Evolutionary conservation across 64 coral and sea anemone genomes (phyloP), one percentile per base, ranked within the genome.

Genomic region (Stylophora pistillata): DNA sequence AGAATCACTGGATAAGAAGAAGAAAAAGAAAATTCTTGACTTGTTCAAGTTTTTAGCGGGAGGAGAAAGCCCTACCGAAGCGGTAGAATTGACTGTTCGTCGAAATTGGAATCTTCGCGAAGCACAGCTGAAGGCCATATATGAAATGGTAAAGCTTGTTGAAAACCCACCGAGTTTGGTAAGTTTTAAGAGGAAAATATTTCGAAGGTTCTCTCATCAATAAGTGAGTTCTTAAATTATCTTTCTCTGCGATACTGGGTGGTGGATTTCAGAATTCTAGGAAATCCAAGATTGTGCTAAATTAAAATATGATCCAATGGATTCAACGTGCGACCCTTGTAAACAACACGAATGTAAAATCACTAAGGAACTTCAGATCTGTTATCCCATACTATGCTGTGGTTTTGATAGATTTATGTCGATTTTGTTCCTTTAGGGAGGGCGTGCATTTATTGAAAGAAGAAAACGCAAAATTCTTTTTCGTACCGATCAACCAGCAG

Each of bases 21-120:
- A 62, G 56, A 85, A 85, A 57, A 84, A 29, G 64, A 85, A 91
- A 72, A 26, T 82, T 60, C 70, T 73, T 16, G 59, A 23, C 21
- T 73, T 91, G 10, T 94, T 94, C 31, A 62, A 83, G 69, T 94
- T 76, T 77, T 71, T 94, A 70, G 59, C 69, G 27, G 92, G 92
- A 10, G 86, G 72, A 18, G 92, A 94, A n/a, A 88, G 92, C 32
- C 92, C 92, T 7, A 61, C 89, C n/a, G 92, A 94, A 89, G 92
- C 92, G 11, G 77, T 94, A 11, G 56, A 94, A 77, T 79, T 94
- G 16, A 79, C 92, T n/a, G 21, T 94, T 37, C 77, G 92, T 13
- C 77, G 92, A 82, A 69, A 94, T 79, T 60, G 79, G 18, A 71
- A 88, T 30, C 79, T 94, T 26, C 86, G 81, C 55, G 69, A 94